A percentile compares a stretch with the other conserved stretches of the same genome.
These are phyloP conservation scores for Mesoclemmys tuberculata DNA, from an alignment of 2,113 vertebrate genomes.

Conservation along the genomic window DNA sequence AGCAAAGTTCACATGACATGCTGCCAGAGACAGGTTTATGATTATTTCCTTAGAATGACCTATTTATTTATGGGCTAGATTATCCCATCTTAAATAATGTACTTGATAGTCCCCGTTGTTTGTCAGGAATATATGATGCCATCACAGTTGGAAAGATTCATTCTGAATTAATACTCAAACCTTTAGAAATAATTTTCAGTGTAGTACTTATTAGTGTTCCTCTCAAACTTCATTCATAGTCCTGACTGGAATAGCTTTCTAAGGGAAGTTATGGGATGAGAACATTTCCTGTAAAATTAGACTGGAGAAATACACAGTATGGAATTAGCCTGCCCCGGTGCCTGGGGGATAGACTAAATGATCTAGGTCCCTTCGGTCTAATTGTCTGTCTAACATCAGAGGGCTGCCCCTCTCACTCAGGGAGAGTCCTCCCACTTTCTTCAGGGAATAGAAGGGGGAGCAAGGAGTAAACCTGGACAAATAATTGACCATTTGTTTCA, in stretches of 20 bases:
- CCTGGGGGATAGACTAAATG: neutral
- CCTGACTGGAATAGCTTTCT: neutral
- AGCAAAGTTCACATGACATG: slow-evolving; percentile 15
- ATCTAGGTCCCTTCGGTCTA: neutral
- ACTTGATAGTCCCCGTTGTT: neutral
- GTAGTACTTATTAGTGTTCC: neutral
- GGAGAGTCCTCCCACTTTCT: neutral
- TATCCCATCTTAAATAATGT: neutral
- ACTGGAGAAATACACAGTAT: neutral
- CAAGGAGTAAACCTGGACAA: neutral
- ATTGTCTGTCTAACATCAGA: neutral
- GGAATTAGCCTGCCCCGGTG: neutral
- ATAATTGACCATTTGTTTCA: neutral
- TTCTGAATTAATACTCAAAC: neutral
- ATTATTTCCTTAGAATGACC: slow-evolving; percentile 26
- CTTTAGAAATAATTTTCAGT: neutral
- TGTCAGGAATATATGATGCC: neutral
- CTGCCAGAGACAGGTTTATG: neutral
- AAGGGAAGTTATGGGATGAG: neutral
- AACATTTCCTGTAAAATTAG: neutral
- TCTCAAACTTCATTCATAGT: neutral
- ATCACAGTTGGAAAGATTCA: neutral
- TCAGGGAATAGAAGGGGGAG: neutral
- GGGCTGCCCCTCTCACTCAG: neutral
- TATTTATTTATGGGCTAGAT: neutral